Percentiles rank a stretch among this genome's conserved stretches.
Conservation (phyloP, 2,797 vertebrate species). For the Taenioides sp. region DNA sequence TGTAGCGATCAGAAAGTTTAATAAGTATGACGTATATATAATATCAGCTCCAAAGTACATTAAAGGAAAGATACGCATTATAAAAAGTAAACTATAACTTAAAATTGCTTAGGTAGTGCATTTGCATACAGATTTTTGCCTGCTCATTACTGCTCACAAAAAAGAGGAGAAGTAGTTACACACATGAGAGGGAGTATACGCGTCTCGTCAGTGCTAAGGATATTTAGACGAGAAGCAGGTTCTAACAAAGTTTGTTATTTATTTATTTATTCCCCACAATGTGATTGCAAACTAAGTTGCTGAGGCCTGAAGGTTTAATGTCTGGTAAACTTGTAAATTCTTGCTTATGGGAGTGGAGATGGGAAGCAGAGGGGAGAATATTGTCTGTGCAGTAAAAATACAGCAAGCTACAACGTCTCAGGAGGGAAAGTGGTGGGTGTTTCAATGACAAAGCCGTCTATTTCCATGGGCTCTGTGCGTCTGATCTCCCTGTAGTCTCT, state of each 20-base stretch:
- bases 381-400: constrained; percentile 67
- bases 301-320: constrained; percentile 8
- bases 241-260: constrained; percentile 10
- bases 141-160: constrained; percentile 5
- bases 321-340: constrained; percentile 15
- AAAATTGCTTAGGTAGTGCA: neutral
- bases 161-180: neutral
- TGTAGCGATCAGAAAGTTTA: neutral
- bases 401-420: constrained; percentile 43
- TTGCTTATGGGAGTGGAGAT: constrained; percentile 19
- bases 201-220: neutral
- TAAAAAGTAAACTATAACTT: neutral
- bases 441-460: constrained; percentile 71
- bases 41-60: neutral
- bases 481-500: constrained; percentile 88
- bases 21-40: neutral
- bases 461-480: constrained; percentile 84
- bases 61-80: neutral
- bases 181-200: neutral
- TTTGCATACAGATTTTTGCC: neutral
- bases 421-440: constrained; percentile 53
- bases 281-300: constrained; percentile 3
- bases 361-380: constrained; percentile 24
- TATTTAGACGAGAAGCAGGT: constrained; percentile 12
- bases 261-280: constrained; percentile 1